Conservation (phyloP, 1,140 invertebrate species). For the Dreissena rostriformis region DNA sequence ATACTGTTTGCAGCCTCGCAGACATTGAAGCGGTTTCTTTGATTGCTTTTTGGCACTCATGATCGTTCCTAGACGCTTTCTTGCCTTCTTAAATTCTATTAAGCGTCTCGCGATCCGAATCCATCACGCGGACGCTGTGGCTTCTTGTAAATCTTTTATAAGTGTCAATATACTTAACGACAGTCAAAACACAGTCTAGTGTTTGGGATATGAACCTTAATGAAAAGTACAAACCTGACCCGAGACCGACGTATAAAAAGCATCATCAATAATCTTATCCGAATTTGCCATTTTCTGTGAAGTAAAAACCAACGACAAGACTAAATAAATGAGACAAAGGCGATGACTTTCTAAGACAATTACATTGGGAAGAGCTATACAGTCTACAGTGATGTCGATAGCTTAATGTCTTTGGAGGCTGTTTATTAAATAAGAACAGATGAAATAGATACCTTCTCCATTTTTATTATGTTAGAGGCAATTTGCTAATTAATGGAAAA, state of each 20-base stretch:
- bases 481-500: constrained; percentile 62
- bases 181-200: not conserved
- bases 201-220: not conserved
- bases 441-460: constrained; percentile 48
- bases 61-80: constrained; percentile 37
- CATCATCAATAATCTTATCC: not conserved
- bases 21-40: constrained; percentile 47
- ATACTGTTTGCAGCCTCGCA: constrained; percentile 35
- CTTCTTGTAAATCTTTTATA: constrained; percentile 6
- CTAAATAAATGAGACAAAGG: not conserved
- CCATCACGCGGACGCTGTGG: constrained; percentile 4
- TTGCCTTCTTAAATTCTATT: constrained; percentile 44
- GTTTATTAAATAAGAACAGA: constrained; percentile 45
- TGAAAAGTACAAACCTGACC: constrained; percentile 7
- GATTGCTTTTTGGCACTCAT: constrained; percentile 55
- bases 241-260: not conserved
- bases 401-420: constrained; percentile 49
- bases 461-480: constrained; percentile 57
- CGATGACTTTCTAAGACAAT: not conserved
- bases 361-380: too few relatives aligned
- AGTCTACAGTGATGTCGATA: too few relatives aligned
- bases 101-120: constrained; percentile 8
- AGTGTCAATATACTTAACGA: not conserved
- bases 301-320: not conserved
- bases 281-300: not conserved